These are phyloP conservation scores for Poeciliopsis presidionis DNA, from an alignment of 2,797 vertebrate species.

Conservation along the genomic window DNA sequence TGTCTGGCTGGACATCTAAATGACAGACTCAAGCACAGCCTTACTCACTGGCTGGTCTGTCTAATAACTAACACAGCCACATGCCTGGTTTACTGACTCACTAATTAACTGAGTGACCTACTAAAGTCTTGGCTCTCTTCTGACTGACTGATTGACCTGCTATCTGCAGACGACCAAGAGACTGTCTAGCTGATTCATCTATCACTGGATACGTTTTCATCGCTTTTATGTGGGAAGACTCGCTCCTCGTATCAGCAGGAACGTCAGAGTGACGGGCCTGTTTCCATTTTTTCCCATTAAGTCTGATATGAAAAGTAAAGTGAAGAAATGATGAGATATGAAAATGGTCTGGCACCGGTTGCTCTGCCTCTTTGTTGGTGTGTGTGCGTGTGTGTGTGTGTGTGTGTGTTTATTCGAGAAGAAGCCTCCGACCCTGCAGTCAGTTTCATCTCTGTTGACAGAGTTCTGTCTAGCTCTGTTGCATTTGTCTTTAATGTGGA, in stretches of 20 bases:
- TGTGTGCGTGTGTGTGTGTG: constrained; percentile 28
- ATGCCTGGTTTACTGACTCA: constrained; percentile 51
- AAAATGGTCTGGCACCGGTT: constrained; percentile 27
- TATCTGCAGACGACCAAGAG: constrained; percentile 54
- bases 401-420: constrained; percentile 43
- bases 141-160: constrained; percentile 71
- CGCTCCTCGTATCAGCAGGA: constrained; percentile 29
- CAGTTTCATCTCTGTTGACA: constrained; percentile 47
- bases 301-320: constrained; percentile 54
- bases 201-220: constrained; percentile 46
- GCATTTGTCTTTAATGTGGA: constrained; percentile 57
- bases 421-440: constrained; percentile 25
- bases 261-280: constrained; percentile 55
- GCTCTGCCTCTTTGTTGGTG: constrained; percentile 12
- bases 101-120: constrained; percentile 74
- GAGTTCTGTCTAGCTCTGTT: constrained; percentile 44
- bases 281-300: constrained; percentile 71
- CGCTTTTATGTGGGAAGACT: constrained; percentile 37
- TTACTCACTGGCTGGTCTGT: constrained; percentile 49
- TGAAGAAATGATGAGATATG: constrained; percentile 55
- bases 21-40: constrained; percentile 62
- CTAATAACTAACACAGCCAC: constrained; percentile 59
- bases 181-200: constrained; percentile 36
- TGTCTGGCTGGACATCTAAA: constrained; percentile 60
- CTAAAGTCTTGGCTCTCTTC: constrained; percentile 56